Base-by-base conservation (phyloP, 2,888 invertebrate genomes). In the Eilema sororculum region DNA sequence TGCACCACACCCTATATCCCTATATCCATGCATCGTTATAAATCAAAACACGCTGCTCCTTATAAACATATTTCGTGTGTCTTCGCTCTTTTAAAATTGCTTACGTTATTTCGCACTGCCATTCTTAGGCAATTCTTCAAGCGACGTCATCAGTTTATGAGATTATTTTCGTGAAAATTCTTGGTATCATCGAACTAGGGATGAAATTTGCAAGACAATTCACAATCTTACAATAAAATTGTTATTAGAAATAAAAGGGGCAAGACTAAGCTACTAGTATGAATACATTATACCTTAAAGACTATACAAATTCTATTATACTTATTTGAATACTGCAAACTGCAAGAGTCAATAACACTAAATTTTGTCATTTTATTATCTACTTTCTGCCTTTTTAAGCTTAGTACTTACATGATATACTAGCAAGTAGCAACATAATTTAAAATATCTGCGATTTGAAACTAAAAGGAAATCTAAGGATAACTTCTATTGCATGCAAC, bases 21-120 rank as follows among this genome's bases (percentile, higher is more conserved):
- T 85, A 79, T 87, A 86, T 86, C 85, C 86, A 74, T 86, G 85
- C 86, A 84, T 88, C 85, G 89, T 90, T 91, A 89, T 94, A 94
- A 94, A 94, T 94, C 94, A 94, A 88, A 87, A 83, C 91, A 90
- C 91, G 93, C 91, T 91, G 89, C 88, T 90, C 81, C 92, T 93
- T 88, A 93, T 94, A 91, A 94, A 91, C 93, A 94, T 94, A 94
- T 94, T 93, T 94, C 80, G 88, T 86, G 86, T 89, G 93, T 91
- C 91, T 83, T 81, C 80, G 90, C 88, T 86, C 87, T 90, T 93
- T 91, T 87, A 88, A 92, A 91, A 89, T 88, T 83, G 84, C 88
- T 87, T 88, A 88, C 84, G 85, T 89, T 87, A 86, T 84, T 81
- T 68, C 81, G 78, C 74, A 73, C 75, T 75, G 72, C 77, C 76